Conservation (phyloP, 1,140 invertebrate species). For the Eueides isabella region DNA sequence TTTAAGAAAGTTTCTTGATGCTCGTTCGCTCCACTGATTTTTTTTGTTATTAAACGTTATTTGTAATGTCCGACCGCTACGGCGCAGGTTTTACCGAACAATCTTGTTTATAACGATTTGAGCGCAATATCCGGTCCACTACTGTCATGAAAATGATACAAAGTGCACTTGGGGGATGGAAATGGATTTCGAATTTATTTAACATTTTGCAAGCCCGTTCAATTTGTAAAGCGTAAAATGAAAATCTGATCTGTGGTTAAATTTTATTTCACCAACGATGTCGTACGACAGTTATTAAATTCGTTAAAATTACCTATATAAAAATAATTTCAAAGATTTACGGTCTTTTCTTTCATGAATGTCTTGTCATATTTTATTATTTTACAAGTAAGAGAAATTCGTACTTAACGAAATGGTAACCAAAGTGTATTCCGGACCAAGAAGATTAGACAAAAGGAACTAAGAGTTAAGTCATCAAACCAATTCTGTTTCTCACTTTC, state of each 20-base stretch:
- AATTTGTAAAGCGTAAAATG: neutral
- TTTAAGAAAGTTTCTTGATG: too few relatives aligned
- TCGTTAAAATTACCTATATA: neutral
- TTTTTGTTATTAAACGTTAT: neutral
- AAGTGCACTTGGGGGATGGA: slow-evolving; percentile 9
- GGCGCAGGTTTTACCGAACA: neutral
- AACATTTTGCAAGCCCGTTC: neutral
- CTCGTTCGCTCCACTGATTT: neutral
- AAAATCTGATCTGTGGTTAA: neutral
- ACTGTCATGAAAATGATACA: neutral
- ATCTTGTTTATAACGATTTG: neutral
- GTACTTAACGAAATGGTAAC: too few relatives aligned
- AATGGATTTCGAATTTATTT: slow-evolving; percentile 15
- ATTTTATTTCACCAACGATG: neutral
- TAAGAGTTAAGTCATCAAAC: too few relatives aligned
- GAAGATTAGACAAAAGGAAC: too few relatives aligned
- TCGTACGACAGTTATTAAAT: neutral
- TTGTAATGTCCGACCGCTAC: neutral
- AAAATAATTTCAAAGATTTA: neutral
- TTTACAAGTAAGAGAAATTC: too few relatives aligned
- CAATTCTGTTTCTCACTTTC: too few relatives aligned
- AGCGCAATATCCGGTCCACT: neutral
- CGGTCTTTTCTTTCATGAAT: too few relatives aligned
- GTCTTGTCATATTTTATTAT: too few relatives aligned
- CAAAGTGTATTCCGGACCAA: too few relatives aligned